phyloP scores from a whole-genome alignment of 2,797 vertebrate species.

The Myoxocephalus aenaeus region DNA sequence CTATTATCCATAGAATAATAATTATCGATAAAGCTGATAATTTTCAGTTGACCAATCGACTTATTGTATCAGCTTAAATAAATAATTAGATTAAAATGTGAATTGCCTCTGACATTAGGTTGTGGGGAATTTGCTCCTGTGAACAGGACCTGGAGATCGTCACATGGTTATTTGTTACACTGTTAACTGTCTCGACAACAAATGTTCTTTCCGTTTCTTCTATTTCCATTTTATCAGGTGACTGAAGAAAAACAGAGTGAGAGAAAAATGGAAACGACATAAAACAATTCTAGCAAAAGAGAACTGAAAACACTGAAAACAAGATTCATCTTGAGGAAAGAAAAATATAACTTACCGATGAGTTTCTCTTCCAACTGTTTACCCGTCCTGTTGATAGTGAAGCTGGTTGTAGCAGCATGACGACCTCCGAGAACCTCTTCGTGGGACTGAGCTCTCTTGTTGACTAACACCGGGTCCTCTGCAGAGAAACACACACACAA shows the following conservation, averaged over 20 bases:
- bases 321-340: neutral
- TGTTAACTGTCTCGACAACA: conserved; percentile 11
- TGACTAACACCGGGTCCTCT: conserved; percentile 72
- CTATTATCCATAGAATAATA: neutral
- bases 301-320: neutral
- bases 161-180: conserved; percentile 30
- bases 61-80: neutral
- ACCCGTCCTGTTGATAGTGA: conserved; percentile 91
- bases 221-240: conserved; percentile 7
- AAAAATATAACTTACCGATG: conserved; percentile 78
- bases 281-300: neutral
- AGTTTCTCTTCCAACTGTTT: conserved; percentile 90
- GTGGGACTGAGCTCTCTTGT: conserved; percentile 90
- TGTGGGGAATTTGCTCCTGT: conserved; percentile 7
- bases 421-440: conserved; percentile 94
- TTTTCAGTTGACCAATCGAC: neutral
- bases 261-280: neutral
- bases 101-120: neutral
- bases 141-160: conserved; percentile 26
- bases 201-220: neutral
- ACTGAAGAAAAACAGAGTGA: neutral
- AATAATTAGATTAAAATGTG: neutral
- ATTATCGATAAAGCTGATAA: neutral
- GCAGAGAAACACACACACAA: conserved; percentile 27
- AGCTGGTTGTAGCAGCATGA: conserved; percentile 94